phyloP scores from a whole-genome alignment of 1,140 invertebrate genomes.

The Thaumatotibia leucotreta region DNA sequence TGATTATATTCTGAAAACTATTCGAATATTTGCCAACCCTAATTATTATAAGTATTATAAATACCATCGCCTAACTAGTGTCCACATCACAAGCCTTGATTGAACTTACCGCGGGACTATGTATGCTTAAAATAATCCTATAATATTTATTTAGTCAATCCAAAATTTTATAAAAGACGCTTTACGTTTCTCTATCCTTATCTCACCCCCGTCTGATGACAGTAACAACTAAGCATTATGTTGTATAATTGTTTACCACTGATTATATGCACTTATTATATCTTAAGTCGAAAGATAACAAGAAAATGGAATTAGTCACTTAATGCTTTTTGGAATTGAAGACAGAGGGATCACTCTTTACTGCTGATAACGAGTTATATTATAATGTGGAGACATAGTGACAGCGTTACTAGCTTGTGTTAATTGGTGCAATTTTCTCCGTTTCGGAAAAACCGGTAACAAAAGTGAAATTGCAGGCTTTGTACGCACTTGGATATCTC shows the following conservation, averaged over 20 bases:
- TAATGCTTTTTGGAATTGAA: neutral
- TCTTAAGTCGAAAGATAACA: neutral
- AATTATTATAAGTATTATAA: no score
- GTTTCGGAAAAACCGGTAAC: neutral
- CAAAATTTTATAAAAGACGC: no score
- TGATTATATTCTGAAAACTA: no score
- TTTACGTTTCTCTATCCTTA: no score
- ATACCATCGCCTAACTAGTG: no score
- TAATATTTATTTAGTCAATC: no score
- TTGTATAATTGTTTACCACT: neutral
- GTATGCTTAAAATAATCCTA: no score
- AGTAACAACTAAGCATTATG: neutral
- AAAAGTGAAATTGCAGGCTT: neutral
- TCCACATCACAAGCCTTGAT: no score
- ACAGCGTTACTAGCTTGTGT: neutral
- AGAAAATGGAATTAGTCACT: neutral
- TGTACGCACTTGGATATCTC: no score
- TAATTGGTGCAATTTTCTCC: neutral
- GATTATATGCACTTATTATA: neutral
- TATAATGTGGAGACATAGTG: neutral
- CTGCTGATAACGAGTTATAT: neutral
- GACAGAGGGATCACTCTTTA: neutral
- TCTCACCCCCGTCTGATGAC: neutral
- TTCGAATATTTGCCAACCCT: no score
- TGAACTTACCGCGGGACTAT: no score